Evolutionary conservation across 2,888 invertebrate genomes (phyloP), one percentile per base, ranked within the genome.

Genomic region (Meliscaeva auricollis): DNA sequence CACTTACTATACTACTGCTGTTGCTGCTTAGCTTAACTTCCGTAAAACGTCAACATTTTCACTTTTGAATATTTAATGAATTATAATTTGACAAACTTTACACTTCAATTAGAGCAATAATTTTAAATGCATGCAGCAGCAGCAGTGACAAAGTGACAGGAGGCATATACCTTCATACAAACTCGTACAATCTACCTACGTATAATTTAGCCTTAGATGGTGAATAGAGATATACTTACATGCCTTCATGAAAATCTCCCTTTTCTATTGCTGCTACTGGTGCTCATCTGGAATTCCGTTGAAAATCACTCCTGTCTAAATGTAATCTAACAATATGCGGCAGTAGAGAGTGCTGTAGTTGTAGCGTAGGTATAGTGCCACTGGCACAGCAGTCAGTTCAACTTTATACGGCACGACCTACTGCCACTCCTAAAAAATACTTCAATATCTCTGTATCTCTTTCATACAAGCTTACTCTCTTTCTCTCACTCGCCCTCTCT

Each of bases 71-170:
- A 81, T 75, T 85, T 81, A 73, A 85, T 81, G 73, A 77, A 73
- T 77, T 69, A 85, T 85, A 81, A 85, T 85, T 85, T 81, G 85
- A 68, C 80, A 85, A 81, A 77, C 81, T 81, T 85, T 75, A 81
- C 85, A 85, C 81, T 85, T 81, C 85, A 85, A 85, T 85, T 85
- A 85, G 81, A 74, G 54, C 69, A 69, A 58, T 58, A 22, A 81
- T 77, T 85, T 77, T 26, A 62, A 41, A 77, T 85, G 76, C 60
- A 85, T 76, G 70, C 70, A 72, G 17, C 11, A 46, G 11, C 6
- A 46, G 17, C 5, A 32, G 32, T 44, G 15, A 1, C 44, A 46
- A 35, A 58, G 20, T 58, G 58, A 58, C 58, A 58, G 58, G 13
- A 58, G 58, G 1, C 35, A 35, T 17, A 35, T n/a, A 17, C 5